Percentiles rank a stretch among this genome's conserved stretches.
These are phyloP conservation scores for Manduca sexta DNA, from an alignment of 1,140 invertebrate species.

Conservation along the genomic window DNA sequence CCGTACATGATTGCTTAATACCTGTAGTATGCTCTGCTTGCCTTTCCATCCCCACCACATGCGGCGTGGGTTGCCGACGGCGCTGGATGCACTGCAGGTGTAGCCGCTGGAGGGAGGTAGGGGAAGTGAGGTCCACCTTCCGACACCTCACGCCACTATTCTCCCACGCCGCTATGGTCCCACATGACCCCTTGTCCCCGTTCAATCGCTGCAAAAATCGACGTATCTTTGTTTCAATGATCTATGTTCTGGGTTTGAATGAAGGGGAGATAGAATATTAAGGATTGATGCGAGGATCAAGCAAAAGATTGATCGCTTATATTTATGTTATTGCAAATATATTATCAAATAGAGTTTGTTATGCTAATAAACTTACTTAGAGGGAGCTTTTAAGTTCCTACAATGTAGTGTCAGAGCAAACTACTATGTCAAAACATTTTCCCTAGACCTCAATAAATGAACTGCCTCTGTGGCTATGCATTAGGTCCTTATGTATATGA, in stretches of 20 bases:
- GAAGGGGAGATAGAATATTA: background rate
- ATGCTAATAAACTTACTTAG: slow-evolving; percentile 1
- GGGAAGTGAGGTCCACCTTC: slow-evolving; percentile 71
- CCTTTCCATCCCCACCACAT: slow-evolving; percentile 58
- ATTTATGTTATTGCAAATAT: too few relatives aligned
- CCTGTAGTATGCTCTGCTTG: slow-evolving; percentile 69
- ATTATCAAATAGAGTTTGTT: too few relatives aligned
- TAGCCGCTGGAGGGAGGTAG: slow-evolving; percentile 48
- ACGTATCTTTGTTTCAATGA: slow-evolving; percentile 21
- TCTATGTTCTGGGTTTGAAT: slow-evolving; percentile 7
- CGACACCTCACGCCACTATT: slow-evolving; percentile 74
- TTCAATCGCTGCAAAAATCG: slow-evolving; percentile 73
- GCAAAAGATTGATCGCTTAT: too few relatives aligned
- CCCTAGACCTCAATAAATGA: too few relatives aligned
- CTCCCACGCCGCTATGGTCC: slow-evolving; percentile 77
- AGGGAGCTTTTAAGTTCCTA: background rate
- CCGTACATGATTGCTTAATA: slow-evolving; percentile 7
- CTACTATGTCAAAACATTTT: too few relatives aligned
- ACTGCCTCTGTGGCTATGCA: too few relatives aligned
- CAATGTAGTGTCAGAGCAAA: background rate
- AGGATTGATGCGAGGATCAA: too few relatives aligned
- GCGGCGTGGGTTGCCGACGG: slow-evolving; percentile 35
- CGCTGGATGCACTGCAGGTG: slow-evolving; percentile 44
- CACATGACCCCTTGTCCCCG: slow-evolving; percentile 77
- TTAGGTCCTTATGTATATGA: too few relatives aligned